A percentile compares a stretch with the other conserved stretches of the same genome.
These are phyloP conservation scores for Tromatobia lineatoria DNA, from an alignment of 2,888 invertebrate species.

Conservation along the genomic window DNA sequence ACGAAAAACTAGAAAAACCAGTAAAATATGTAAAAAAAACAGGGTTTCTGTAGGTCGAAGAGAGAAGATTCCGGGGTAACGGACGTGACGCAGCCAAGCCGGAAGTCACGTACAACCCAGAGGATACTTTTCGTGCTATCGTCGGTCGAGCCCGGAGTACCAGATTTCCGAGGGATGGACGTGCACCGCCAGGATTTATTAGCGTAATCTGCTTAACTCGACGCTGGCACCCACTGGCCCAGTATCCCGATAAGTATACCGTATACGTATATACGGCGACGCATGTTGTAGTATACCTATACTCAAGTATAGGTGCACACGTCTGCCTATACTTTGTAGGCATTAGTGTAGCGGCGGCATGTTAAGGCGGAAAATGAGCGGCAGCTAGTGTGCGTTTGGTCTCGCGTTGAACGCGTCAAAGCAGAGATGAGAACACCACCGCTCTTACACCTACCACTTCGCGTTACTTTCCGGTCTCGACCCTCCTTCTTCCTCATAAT, in stretches of 20 bases:
- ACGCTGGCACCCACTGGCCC: slow-evolving; percentile 60
- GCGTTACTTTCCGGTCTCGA: slow-evolving; percentile 41
- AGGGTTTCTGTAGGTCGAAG: slow-evolving; percentile 21
- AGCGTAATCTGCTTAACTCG: slow-evolving; percentile 81
- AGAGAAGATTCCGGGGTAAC: slow-evolving; percentile 48
- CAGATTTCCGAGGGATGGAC: slow-evolving; percentile 76
- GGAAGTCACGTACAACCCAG: slow-evolving; percentile 74
- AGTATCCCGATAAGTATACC: slow-evolving; percentile 31
- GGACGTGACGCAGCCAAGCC: slow-evolving; percentile 68
- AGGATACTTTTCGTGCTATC: slow-evolving; percentile 72
- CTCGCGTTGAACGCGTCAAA: slow-evolving; percentile 69
- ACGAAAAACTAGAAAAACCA: slow-evolving; percentile 21
- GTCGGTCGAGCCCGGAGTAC: slow-evolving; percentile 69
- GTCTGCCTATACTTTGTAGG: neutral
- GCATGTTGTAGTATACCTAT: neutral
- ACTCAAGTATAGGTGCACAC: neutral
- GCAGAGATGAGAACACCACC: slow-evolving; percentile 62
- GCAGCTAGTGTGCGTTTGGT: slow-evolving; percentile 58
- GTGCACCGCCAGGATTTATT: slow-evolving; percentile 78
- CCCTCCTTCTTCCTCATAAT: slow-evolving; percentile 44
- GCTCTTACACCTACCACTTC: slow-evolving; percentile 61
- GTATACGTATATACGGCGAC: neutral
- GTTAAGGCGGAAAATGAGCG: slow-evolving; percentile 33
- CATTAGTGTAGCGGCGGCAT: neutral
- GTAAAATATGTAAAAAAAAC: slow-evolving; percentile 27